Base-by-base conservation (phyloP, 2,888 invertebrate genomes). In the Drosophila rellima region DNA sequence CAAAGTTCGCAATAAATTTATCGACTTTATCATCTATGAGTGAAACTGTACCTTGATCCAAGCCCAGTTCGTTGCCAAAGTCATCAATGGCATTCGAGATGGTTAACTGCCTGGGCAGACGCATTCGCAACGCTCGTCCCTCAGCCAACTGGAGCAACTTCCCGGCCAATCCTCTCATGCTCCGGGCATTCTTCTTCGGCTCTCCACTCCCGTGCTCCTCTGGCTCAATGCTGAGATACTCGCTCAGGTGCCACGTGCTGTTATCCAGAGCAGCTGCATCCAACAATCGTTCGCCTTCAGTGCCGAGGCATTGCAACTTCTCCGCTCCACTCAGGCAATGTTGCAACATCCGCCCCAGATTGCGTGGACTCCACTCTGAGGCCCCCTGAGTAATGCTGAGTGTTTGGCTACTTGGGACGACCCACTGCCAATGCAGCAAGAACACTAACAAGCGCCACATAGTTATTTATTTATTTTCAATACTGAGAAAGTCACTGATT, bases 221-320 rank as follows among this genome's bases (percentile, higher is more conserved):
- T 1, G 63, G 67, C 39, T 90, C 91, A 20, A 92, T 66, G 51
- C 80, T 67, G 5, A 92, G 65, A 42, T 82, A 91, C 37, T 92
- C 91, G 78, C 85, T 90, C 26, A 91, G 70, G 3, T 88, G 70
- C 93, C 92, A 92, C 2, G 91, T 92, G 33, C 74, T 82, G 60
- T 92, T 92, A 60, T 92, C 92, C 71, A 81, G 78, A 8, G 93
- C 86, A 2, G 93, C 93, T 10, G 91, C 90, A 67, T 94, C 93
- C 45, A 94, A 80, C 10, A 91, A 68, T 6, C 91, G 85, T 40
- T 93, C 74, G 0, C 93, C 88, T 70, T 92, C 90, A 62, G 91
- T 91, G 60, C 93, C 93, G n/a, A 94, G 70, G 71, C 94, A 94
- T 23, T 83, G 61, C 88, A 76, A 60, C 70, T 60, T 15, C 76